Conservation (phyloP, 35 echinoderm and acorn worm species). For the Amphiura filiformis region DNA sequence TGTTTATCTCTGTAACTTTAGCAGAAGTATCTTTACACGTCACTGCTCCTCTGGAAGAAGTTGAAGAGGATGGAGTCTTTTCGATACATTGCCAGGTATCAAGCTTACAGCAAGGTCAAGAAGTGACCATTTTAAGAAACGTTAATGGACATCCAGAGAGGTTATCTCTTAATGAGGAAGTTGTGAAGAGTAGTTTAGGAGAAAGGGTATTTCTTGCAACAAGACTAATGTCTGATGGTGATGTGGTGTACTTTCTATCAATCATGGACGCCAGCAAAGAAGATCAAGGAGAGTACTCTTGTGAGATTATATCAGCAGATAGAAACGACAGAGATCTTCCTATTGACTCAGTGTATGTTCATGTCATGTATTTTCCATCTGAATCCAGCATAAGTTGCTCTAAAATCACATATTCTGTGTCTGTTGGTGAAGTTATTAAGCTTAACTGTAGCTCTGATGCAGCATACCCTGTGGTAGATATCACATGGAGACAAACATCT, state of each 20-base stretch:
- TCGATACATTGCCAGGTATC: not conserved
- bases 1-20: not conserved
- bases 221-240: not conserved
- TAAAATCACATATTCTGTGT: not conserved
- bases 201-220: not conserved
- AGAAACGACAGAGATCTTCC: not conserved
- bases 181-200: not conserved
- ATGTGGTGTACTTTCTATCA: not conserved
- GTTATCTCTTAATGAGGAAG: not conserved
- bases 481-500: not conserved
- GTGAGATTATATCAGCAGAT: not conserved
- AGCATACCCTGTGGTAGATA: not conserved
- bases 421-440: not conserved
- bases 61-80: not conserved
- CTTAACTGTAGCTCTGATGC: not conserved
- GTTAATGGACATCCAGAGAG: not conserved
- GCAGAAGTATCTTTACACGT: not conserved
- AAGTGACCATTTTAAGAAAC: not conserved
- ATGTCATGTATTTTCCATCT: constrained; percentile 11
- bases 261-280: not conserved
- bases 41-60: not conserved
- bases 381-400: not conserved
- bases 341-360: not conserved
- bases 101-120: not conserved
- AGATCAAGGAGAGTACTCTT: not conserved